These are phyloP conservation scores for Drosophila bipectinata DNA, from an alignment of 1,140 invertebrate genomes.

Conservation along the genomic window DNA sequence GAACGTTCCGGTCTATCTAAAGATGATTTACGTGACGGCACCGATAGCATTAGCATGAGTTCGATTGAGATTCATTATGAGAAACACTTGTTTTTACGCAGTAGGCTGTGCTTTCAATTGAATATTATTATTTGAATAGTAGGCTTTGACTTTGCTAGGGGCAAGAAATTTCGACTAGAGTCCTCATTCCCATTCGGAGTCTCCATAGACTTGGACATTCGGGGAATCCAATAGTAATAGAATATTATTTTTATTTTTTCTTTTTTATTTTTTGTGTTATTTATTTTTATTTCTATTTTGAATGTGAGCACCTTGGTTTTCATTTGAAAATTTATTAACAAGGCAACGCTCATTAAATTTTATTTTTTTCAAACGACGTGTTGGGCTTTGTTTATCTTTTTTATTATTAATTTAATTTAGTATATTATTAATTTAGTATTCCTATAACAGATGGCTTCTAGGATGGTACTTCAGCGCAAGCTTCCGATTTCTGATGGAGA, in stretches of 20 bases:
- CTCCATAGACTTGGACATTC: neutral
- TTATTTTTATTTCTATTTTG: neutral
- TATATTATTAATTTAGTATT: too few species aligned
- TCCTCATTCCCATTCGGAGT: neutral
- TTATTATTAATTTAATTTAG: too few species aligned
- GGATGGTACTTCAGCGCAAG: too few species aligned
- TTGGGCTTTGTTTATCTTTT: neutral
- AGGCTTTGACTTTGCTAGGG: neutral
- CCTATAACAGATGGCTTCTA: too few species aligned
- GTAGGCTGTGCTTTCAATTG: neutral
- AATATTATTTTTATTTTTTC: neutral
- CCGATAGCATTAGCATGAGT: too few species aligned
- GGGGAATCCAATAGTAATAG: neutral
- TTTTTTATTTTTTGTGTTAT: neutral
- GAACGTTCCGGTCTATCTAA: neutral
- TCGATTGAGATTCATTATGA: neutral
- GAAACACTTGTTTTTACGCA: neutral
- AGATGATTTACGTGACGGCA: too few species aligned
- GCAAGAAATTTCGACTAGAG: neutral
- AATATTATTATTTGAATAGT: neutral
- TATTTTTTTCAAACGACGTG: neutral
- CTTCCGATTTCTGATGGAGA: too few species aligned
- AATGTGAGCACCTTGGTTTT: neutral
- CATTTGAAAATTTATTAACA: conserved; percentile 6
- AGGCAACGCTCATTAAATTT: neutral